Percentiles rank a stretch among this genome's conserved stretches.
Conservation (phyloP, 2,797 vertebrate genomes). For the Percopsis omiscomaycus region DNA sequence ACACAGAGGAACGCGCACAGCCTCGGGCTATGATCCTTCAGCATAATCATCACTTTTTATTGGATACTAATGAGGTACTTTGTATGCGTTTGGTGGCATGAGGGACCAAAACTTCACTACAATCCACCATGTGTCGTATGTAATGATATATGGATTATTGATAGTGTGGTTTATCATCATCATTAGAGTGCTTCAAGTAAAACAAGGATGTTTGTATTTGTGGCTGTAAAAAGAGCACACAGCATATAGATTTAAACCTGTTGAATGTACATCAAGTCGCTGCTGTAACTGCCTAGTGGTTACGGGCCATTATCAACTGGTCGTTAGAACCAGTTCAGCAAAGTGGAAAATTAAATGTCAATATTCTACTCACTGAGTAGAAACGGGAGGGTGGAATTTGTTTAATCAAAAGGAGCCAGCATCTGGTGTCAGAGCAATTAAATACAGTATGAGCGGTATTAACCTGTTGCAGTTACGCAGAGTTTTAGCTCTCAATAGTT, state of each 20-base stretch:
- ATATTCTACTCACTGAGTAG: constrained; percentile 56
- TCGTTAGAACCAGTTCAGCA: constrained; percentile 72
- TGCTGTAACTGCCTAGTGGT: constrained; percentile 46
- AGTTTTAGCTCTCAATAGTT: constrained; percentile 59
- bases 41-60: constrained; percentile 32
- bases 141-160: constrained; percentile 7
- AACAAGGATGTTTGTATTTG: constrained; percentile 25
- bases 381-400: constrained; percentile 60
- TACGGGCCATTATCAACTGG: constrained; percentile 64
- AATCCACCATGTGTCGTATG: constrained; percentile 1
- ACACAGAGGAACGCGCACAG: constrained; percentile 20
- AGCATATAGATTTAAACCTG: constrained; percentile 35
- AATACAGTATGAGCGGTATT: constrained; percentile 62
- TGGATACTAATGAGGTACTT: constrained; percentile 32
- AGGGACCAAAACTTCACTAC: constrained; percentile 19
- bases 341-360: constrained; percentile 70
- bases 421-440: constrained; percentile 74
- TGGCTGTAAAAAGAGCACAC: not conserved
- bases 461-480: constrained; percentile 66
- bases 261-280: constrained; percentile 16
- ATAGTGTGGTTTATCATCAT: constrained; percentile 3
- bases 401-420: constrained; percentile 76
- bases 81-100: constrained; percentile 25
- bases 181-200: not conserved
- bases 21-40: constrained; percentile 30